Percentiles rank a stretch among this genome's conserved stretches.
These are phyloP conservation scores for Anthrax anthrax DNA, from an alignment of 2,888 invertebrate genomes.

Conservation along the genomic window DNA sequence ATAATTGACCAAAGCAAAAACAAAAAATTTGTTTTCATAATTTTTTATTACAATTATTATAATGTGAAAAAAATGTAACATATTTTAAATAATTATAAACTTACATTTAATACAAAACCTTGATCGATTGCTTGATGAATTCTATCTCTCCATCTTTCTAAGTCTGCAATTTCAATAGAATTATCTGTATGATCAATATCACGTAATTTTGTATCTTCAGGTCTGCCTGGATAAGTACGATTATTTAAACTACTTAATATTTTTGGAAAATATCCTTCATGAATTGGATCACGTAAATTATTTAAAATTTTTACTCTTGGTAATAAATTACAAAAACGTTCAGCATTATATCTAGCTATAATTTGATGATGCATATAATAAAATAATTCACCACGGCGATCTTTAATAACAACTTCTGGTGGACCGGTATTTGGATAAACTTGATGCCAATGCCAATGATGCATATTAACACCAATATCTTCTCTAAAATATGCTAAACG, in stretches of 20 bases:
- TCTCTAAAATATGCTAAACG: conserved; percentile 72
- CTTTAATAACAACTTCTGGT: conserved; percentile 49
- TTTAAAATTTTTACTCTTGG: conserved; percentile 47
- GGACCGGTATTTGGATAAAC: conserved; percentile 63
- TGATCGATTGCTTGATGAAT: conserved; percentile 60
- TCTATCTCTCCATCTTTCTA: conserved; percentile 62
- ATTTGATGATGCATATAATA: conserved; percentile 58
- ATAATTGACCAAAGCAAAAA: too few species aligned
- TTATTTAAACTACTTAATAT: conserved; percentile 51
- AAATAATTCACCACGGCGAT: conserved; percentile 57
- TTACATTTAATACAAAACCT: conserved; percentile 45
- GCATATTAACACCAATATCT: conserved; percentile 71
- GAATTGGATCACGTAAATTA: conserved; percentile 53
- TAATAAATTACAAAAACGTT: conserved; percentile 57
- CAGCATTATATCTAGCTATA: conserved; percentile 52
- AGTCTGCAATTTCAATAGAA: conserved; percentile 39
- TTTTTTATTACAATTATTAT: background rate
- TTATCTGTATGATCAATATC: conserved; percentile 54
- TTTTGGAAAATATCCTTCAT: conserved; percentile 72
- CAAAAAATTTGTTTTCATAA: background rate
- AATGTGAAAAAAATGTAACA: background rate
- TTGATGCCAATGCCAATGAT: conserved; percentile 88
- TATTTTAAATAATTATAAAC: conserved; percentile 13
- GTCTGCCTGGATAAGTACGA: conserved; percentile 58
- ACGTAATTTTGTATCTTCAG: conserved; percentile 41